Evolutionary conservation across 2,888 invertebrate species (phyloP).

Genomic region (Hirtodrosophila confusa): DNA sequence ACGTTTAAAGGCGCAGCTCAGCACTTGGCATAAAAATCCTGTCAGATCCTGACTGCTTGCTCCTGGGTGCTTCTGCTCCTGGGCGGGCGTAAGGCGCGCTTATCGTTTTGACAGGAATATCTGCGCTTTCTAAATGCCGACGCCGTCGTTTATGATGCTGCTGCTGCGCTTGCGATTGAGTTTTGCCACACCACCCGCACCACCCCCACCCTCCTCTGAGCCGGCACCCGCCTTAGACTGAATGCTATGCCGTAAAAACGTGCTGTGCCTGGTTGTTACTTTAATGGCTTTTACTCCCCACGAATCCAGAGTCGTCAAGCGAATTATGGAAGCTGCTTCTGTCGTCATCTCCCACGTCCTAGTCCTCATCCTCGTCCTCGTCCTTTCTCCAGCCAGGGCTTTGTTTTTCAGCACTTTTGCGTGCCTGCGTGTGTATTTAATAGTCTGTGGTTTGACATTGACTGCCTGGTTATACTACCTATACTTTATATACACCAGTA

Average conservation of each 20-base stretch:
- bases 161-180: slow-evolving; percentile 76
- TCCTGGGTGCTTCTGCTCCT: slow-evolving; percentile 23
- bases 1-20: slow-evolving; percentile 76
- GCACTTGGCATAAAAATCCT: slow-evolving; percentile 75
- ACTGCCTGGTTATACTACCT: slow-evolving; percentile 62
- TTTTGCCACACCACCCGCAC: slow-evolving; percentile 25
- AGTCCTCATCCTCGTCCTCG: slow-evolving; percentile 16
- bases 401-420: slow-evolving; percentile 78
- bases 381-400: slow-evolving; percentile 44
- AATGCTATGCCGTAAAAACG: slow-evolving; percentile 69
- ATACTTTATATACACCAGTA: slow-evolving; percentile 21
- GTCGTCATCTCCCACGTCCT: slow-evolving; percentile 27
- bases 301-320: slow-evolving; percentile 75
- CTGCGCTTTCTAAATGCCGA: slow-evolving; percentile 80
- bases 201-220: neutral
- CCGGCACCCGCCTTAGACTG: slow-evolving; percentile 14
- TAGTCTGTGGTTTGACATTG: slow-evolving; percentile 78
- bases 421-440: slow-evolving; percentile 79
- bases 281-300: slow-evolving; percentile 80
- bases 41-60: slow-evolving; percentile 42
- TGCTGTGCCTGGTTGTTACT: slow-evolving; percentile 79
- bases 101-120: slow-evolving; percentile 81
- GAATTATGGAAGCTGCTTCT: slow-evolving; percentile 74
- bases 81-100: slow-evolving; percentile 68
- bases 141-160: slow-evolving; percentile 77